A percentile compares a stretch with the other conserved stretches of the same genome.
Conservation (phyloP, 2,797 vertebrate genomes). For the Esox masquinongy region DNA sequence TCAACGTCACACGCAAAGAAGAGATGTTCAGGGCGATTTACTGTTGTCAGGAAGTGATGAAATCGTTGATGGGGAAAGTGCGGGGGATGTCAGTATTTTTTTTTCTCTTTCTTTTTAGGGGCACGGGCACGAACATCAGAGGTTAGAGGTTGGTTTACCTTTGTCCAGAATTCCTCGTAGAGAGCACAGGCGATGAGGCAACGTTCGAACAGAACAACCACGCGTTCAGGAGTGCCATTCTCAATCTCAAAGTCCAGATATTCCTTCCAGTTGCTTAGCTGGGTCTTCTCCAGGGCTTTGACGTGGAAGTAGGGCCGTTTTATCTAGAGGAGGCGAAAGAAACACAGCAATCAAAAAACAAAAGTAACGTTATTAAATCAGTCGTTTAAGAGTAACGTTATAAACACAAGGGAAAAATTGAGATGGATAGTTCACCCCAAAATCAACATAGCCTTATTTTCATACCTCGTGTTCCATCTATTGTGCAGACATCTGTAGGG, state of each 20-base stretch:
- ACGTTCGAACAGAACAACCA: slow-evolving; percentile 97
- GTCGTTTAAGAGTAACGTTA: neutral
- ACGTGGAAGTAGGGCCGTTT: slow-evolving; percentile 99
- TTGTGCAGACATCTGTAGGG: neutral
- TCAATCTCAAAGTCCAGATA: slow-evolving; percentile 99
- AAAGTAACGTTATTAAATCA: neutral
- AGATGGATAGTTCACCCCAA: neutral
- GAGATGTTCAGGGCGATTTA: slow-evolving; percentile 91
- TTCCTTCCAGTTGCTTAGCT: slow-evolving; percentile 98
- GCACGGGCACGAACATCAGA: slow-evolving; percentile 55
- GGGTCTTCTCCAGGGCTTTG: slow-evolving; percentile 96
- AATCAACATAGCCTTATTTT: neutral
- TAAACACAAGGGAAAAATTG: neutral
- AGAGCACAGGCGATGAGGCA: slow-evolving; percentile 98
- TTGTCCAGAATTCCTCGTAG: slow-evolving; percentile 99
- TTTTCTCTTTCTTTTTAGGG: slow-evolving; percentile 42
- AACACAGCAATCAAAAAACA: neutral
- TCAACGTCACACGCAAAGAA: slow-evolving; percentile 98
- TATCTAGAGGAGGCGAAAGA: slow-evolving; percentile 74
- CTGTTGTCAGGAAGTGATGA: slow-evolving; percentile 92
- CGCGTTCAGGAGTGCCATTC: slow-evolving; percentile 94
- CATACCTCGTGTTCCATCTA: neutral
- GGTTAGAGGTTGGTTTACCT: slow-evolving; percentile 79
- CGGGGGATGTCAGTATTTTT: slow-evolving; percentile 71
- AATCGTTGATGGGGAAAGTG: slow-evolving; percentile 78